Conservation (phyloP, 2,797 vertebrate genomes). For the Coreius guichenoti region DNA sequence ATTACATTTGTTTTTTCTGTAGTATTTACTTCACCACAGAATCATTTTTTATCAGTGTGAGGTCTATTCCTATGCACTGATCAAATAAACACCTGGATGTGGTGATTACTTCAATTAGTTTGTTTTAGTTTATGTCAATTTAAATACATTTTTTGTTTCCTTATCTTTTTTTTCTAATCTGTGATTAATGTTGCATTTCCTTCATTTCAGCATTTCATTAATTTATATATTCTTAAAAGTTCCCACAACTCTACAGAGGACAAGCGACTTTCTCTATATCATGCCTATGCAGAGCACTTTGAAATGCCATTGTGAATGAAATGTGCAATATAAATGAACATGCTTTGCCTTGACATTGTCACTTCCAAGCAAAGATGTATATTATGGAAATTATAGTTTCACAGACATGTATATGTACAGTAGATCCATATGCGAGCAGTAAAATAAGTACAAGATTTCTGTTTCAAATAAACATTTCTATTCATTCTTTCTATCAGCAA, state of each 20-base stretch:
- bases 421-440: neutral
- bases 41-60: too few relatives aligned
- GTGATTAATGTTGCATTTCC: neutral
- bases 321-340: neutral
- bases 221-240: neutral
- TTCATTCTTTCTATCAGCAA: neutral
- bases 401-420: neutral
- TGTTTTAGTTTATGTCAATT: neutral
- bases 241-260: neutral
- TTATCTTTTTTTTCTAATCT: neutral
- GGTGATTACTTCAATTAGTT: neutral
- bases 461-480: neutral
- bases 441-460: neutral
- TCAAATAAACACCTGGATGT: neutral
- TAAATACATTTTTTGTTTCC: neutral
- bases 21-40: too few relatives aligned
- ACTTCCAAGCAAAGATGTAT: neutral
- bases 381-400: neutral
- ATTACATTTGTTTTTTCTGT: too few relatives aligned
- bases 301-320: neutral
- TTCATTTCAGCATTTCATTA: neutral
- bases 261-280: neutral
- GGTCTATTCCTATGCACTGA: neutral
- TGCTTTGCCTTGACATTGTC: neutral
- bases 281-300: neutral